A percentile compares a stretch with the other conserved stretches of the same genome.
Conservation (phyloP, 2,113 vertebrate species). For the Gopherus evgoodei region DNA sequence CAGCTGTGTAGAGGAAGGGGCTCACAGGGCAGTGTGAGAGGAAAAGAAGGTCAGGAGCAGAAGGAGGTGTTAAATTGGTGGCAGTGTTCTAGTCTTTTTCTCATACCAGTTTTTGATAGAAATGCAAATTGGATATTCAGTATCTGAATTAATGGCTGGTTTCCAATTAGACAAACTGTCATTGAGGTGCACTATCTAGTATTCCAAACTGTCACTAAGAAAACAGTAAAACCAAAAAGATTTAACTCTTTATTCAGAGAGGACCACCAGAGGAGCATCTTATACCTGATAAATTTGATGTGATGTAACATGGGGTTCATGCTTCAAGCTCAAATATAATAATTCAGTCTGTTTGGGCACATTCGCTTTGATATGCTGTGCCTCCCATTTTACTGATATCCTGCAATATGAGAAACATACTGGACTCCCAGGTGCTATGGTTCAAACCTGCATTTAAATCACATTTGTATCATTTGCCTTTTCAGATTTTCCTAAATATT, state of each 20-base stretch:
- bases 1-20: background rate
- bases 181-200: background rate
- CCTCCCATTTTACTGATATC: background rate
- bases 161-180: constrained; percentile 12
- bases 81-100: background rate
- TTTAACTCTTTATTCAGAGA: background rate
- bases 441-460: background rate
- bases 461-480: background rate
- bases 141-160: constrained; percentile 39
- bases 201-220: background rate
- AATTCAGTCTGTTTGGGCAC: background rate
- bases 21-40: background rate
- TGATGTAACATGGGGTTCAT: fast-evolving
- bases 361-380: background rate
- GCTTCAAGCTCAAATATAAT: background rate
- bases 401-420: background rate
- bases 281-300: background rate
- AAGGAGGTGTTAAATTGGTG: background rate
- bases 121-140: constrained; percentile 49
- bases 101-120: constrained; percentile 34
- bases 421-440: background rate
- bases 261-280: background rate
- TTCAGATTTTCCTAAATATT: background rate
- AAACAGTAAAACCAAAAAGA: background rate
- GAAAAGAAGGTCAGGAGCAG: constrained; percentile 5